phyloP scores from a whole-genome alignment of 2,888 invertebrate species.

The Epiblema foenella region DNA sequence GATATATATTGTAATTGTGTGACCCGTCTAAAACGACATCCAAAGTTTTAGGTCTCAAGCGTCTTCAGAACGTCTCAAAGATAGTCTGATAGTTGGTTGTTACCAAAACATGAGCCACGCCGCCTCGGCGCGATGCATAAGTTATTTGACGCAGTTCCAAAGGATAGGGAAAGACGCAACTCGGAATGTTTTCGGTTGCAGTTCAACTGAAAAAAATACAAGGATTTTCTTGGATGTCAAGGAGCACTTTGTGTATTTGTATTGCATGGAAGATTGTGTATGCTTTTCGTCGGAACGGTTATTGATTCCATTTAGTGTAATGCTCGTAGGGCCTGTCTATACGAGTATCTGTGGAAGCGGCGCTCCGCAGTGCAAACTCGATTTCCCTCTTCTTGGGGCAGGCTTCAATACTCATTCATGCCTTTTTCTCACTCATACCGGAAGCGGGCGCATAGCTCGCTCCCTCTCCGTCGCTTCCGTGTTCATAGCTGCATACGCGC shows the following conservation, averaged over 20 bases:
- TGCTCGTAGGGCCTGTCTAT: constrained; percentile 65
- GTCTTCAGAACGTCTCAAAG: constrained; percentile 3
- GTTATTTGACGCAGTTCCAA: constrained; percentile 29
- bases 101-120: constrained; percentile 20
- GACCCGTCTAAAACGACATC: neutral
- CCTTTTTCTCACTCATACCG: constrained; percentile 77
- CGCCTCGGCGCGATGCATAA: constrained; percentile 19
- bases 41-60: constrained; percentile 7
- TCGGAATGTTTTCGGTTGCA: constrained; percentile 12
- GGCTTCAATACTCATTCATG: constrained; percentile 84
- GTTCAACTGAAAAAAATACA: neutral
- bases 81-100: constrained; percentile 21
- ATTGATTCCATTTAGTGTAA: constrained; percentile 73
- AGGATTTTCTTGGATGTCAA: neutral
- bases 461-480: constrained; percentile 76
- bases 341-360: constrained; percentile 67
- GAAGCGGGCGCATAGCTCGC: constrained; percentile 65
- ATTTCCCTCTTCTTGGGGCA: constrained; percentile 83
- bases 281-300: constrained; percentile 53
- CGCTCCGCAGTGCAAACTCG: constrained; percentile 81
- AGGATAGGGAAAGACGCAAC: constrained; percentile 22
- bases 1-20: neutral
- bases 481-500: constrained; percentile 79
- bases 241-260: neutral
- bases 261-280: neutral